Conservation (phyloP, 2,113 vertebrate genomes). For the Zonotrichia leucophrys region DNA sequence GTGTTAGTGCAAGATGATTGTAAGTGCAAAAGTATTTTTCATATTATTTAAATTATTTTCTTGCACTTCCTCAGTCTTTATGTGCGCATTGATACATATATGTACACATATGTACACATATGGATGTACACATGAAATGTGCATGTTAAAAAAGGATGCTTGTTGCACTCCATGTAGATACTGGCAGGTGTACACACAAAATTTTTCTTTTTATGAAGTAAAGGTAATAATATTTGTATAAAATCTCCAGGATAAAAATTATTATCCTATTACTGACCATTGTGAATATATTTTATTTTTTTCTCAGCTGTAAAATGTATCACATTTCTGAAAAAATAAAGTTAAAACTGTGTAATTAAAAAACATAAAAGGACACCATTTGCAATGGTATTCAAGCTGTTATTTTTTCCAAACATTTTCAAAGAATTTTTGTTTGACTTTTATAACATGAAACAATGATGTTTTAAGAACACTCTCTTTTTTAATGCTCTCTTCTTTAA, state of each 20-base stretch:
- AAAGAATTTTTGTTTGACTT: background rate
- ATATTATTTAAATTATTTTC: background rate
- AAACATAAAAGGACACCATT: background rate
- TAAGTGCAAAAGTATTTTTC: background rate
- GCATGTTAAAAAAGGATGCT: background rate
- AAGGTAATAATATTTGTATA: background rate
- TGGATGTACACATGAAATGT: background rate
- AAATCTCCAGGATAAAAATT: slow-evolving; percentile 4
- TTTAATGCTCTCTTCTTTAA: background rate
- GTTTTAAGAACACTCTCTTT: background rate
- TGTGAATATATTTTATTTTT: background rate
- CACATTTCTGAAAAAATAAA: background rate
- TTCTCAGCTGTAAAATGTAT: background rate
- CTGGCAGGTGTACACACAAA: background rate
- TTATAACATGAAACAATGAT: background rate
- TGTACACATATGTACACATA: rapidly evolving
- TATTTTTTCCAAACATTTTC: background rate
- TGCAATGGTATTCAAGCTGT: background rate
- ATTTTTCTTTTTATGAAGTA: background rate
- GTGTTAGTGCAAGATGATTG: background rate
- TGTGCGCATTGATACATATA: rapidly evolving
- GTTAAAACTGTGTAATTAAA: background rate
- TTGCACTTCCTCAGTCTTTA: background rate
- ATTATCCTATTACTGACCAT: background rate
- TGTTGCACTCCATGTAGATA: background rate